Base-by-base conservation (phyloP, 1,140 invertebrate species). In the Caenorhabditis briggsae region DNA sequence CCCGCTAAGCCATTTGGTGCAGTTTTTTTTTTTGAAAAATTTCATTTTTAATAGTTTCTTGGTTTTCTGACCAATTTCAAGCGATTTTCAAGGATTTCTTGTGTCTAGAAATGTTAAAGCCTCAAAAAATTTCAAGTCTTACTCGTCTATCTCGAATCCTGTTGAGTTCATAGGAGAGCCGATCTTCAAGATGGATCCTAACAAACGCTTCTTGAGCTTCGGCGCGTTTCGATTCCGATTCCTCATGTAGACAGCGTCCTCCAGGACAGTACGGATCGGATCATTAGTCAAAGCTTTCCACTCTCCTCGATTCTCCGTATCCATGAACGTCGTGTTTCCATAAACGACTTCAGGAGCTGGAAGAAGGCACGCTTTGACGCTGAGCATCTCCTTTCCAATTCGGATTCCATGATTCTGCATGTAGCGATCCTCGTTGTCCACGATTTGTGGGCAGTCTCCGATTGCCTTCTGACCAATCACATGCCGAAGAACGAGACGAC, bases 281-380 rank as follows among this genome's bases (percentile, higher is more conserved):
- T 43, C 16, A 18, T 70, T 2, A 3, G 14, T 46, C 3, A 70
- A 1, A 18, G 64, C 64, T 18, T 70, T 14, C 64, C 64, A 70
- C 1, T 43, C 64, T 70, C 64, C 64, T 6, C 14, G 5, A 46
- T 43, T 14, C 5, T 70, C 5, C 11, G 5, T 16, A 70, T 70
- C 64, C 5, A 14, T 0, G 64, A 70, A 70, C 18, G 5, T 46
- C 9, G 33, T 12, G 11, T 20, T 20, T 43, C 64, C 64, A 46
- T 70, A 70, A 18, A 70, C 64, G 1, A 86, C 20, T 25, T 65
- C 46, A 11, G 84, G 84, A 5, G 25, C 23, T 18, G 84, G 84
- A 6, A 86, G 84, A 23, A 86, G 5, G 48, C 70, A 56, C 6
- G 65, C 84, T 12, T 82, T 86, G 20, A 82, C 70, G 9, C 18